Conservation (phyloP, 2,888 invertebrate species). For the Noctua comes region DNA sequence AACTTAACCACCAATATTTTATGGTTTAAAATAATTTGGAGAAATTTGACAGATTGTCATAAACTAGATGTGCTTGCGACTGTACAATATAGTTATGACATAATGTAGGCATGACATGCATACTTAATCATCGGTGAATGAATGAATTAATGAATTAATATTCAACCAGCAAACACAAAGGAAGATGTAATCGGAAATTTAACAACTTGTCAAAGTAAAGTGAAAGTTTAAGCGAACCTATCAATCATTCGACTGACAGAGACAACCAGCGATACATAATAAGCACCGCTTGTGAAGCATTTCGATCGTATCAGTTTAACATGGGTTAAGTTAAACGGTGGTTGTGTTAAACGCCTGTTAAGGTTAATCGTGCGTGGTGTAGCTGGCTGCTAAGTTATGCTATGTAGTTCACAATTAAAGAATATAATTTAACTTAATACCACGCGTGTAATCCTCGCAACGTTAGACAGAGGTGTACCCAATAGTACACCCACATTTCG, state of each 20-base stretch:
- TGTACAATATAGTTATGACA: background rate
- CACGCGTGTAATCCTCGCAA: background rate
- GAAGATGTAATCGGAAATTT: conserved; percentile 39
- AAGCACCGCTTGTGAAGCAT: conserved; percentile 35
- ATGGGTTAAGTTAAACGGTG: conserved; percentile 35
- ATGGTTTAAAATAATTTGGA: no score
- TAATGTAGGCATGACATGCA: background rate
- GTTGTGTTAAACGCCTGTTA: conserved; percentile 34
- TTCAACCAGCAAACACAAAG: conserved; percentile 24
- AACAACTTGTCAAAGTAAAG: conserved; percentile 58
- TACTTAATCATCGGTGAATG: background rate
- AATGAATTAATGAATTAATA: conserved; percentile 18
- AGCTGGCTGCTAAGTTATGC: conserved; percentile 2
- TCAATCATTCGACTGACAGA: conserved; percentile 56
- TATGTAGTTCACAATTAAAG: background rate
- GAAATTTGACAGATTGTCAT: no score
- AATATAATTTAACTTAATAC: background rate
- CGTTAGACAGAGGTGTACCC: background rate
- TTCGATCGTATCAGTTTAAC: conserved; percentile 53
- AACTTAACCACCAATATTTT: no score
- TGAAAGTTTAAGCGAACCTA: conserved; percentile 52
- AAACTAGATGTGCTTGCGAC: no score
- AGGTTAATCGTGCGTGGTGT: conserved; percentile 38
- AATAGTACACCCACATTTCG: background rate
- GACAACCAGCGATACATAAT: conserved; percentile 53